phyloP scores from a whole-genome alignment of 2,797 vertebrate genomes.

The Balearica regulorum region DNA sequence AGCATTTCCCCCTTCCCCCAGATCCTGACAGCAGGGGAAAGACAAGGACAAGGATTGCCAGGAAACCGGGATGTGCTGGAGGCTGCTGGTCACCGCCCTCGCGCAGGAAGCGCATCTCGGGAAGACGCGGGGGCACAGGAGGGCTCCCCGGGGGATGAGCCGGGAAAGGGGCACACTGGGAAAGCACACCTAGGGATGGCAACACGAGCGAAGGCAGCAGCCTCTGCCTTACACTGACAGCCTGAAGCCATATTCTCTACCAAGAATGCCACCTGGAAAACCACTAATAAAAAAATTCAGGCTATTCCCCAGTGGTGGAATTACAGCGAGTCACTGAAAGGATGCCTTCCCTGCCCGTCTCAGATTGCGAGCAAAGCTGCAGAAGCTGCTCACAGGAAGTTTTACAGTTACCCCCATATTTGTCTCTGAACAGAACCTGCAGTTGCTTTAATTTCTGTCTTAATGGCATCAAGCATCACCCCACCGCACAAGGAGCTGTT shows the following conservation, averaged over 20 bases:
- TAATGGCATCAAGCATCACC: background rate
- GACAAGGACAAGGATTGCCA: background rate
- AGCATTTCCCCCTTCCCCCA: background rate
- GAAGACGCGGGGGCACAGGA: background rate
- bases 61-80: background rate
- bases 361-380: background rate
- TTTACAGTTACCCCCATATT: background rate
- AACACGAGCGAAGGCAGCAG: background rate
- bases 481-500: background rate
- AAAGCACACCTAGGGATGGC: background rate
- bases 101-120: accelerated
- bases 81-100: background rate
- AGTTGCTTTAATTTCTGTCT: background rate
- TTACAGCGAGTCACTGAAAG: background rate
- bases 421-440: background rate
- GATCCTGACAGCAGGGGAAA: background rate
- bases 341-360: background rate
- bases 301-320: background rate
- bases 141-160: accelerated
- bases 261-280: background rate
- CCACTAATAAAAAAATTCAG: background rate
- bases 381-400: background rate
- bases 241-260: accelerated
- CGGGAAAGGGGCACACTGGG: background rate
- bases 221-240: background rate